Percentiles rank a stretch among this genome's conserved stretches.
These are phyloP conservation scores for Gallinago jamesoni DNA, from an alignment of 2,113 vertebrate genomes.

Conservation along the genomic window DNA sequence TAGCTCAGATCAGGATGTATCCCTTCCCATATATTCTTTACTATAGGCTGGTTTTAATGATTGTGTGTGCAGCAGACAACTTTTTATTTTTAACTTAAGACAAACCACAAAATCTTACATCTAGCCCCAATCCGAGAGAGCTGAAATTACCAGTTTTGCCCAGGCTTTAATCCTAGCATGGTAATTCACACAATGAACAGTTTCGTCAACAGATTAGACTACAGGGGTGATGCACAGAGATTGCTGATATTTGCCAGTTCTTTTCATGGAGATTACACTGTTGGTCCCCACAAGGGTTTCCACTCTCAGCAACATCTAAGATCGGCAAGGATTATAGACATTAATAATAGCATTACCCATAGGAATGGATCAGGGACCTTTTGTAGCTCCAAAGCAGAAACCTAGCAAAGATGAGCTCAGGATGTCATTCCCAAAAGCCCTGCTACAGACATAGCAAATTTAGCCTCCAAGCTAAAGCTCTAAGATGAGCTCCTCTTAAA, in stretches of 20 bases:
- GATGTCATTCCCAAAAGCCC: neutral
- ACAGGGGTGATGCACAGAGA: neutral
- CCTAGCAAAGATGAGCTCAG: neutral
- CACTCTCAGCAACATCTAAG: neutral
- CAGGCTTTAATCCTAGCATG: neutral
- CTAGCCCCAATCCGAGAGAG: rapidly evolving
- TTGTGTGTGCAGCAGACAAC: neutral
- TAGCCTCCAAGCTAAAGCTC: neutral
- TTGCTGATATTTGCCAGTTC: rapidly evolving
- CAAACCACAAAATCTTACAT: neutral
- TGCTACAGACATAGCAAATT: neutral
- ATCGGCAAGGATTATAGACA: neutral
- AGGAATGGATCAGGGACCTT: neutral
- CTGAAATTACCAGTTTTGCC: neutral
- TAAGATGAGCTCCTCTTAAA: neutral
- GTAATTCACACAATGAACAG: neutral
- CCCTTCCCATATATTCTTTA: neutral
- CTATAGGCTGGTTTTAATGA: neutral
- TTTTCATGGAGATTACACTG: neutral
- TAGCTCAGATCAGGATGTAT: neutral
- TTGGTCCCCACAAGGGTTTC: neutral
- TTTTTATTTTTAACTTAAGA: neutral
- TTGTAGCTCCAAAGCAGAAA: neutral
- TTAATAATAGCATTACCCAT: rapidly evolving
- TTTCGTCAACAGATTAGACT: neutral